These are phyloP conservation scores for Notamacropus eugenii DNA, from an alignment of 2,797 vertebrate genomes.

Conservation along the genomic window DNA sequence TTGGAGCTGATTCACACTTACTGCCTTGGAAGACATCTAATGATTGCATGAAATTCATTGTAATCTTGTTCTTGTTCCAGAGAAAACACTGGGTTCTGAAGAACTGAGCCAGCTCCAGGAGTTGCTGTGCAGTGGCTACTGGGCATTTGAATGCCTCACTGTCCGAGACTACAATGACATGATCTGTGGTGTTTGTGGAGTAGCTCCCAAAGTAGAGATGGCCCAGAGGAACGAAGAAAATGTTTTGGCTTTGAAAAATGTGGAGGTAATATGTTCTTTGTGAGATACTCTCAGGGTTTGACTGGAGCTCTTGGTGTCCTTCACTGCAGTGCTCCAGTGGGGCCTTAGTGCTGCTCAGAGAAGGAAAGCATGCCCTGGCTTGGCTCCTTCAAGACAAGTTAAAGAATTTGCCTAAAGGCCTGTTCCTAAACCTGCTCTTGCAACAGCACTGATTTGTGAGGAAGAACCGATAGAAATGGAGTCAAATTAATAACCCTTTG, in stretches of 20 bases:
- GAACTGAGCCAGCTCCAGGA: conserved; percentile 91
- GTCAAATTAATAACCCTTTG: background rate
- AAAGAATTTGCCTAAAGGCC: background rate
- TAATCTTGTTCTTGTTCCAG: conserved; percentile 83
- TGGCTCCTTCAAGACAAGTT: background rate
- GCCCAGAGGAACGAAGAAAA: conserved; percentile 90
- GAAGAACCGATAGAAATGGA: conserved; percentile 7
- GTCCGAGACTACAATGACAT: conserved; percentile 98
- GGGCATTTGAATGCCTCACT: conserved; percentile 98
- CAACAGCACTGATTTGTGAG: conserved; percentile 9
- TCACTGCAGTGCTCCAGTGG: background rate
- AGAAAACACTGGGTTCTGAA: conserved; percentile 87
- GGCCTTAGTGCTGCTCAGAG: background rate
- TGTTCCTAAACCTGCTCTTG: conserved; percentile 2
- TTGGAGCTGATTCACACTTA: background rate
- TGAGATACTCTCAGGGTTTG: background rate
- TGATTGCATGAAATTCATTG: background rate
- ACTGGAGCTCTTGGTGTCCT: background rate
- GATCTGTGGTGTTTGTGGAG: conserved; percentile 98
- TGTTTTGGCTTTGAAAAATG: conserved; percentile 92
- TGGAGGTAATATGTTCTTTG: conserved; percentile 89
- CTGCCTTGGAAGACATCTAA: background rate
- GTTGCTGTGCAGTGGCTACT: conserved; percentile 94
- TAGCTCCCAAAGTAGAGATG: conserved; percentile 95
- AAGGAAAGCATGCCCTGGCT: background rate